These are phyloP conservation scores for Anisognathus igniventris DNA, from an alignment of 2,797 vertebrate species.

Conservation along the genomic window DNA sequence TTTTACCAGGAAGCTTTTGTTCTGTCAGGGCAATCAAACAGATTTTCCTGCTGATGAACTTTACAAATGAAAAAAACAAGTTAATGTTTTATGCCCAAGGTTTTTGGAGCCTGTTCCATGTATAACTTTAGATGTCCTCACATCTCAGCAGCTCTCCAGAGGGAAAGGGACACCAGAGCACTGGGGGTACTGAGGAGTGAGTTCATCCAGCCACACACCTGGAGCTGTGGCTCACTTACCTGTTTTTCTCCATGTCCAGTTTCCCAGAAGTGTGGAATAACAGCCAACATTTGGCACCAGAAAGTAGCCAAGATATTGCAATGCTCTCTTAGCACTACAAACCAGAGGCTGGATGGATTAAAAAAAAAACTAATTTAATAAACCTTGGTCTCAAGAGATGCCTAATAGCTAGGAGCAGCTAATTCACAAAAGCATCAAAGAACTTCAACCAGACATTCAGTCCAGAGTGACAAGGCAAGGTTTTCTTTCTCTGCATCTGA, in stretches of 20 bases:
- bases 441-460: constrained; percentile 75
- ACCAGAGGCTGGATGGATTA: background rate
- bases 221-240: background rate
- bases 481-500: constrained; percentile 76
- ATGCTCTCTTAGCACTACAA: background rate
- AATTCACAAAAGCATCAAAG: constrained; percentile 19
- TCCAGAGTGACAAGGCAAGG: constrained; percentile 80
- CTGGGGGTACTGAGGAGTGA: background rate
- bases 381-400: background rate
- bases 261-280: background rate
- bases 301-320: background rate
- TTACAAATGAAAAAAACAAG: background rate
- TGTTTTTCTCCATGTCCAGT: fast-evolving
- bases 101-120: background rate
- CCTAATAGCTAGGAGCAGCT: background rate
- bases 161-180: background rate
- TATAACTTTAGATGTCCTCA: background rate
- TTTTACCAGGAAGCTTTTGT: background rate
- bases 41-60: background rate
- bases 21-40: background rate
- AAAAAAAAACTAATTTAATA: background rate
- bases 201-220: background rate
- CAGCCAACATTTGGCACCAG: background rate
- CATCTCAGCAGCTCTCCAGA: background rate
- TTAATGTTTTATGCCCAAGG: background rate